phyloP scores from a whole-genome alignment of 2,888 invertebrate species.

The Pseudococcus longispinus region DNA sequence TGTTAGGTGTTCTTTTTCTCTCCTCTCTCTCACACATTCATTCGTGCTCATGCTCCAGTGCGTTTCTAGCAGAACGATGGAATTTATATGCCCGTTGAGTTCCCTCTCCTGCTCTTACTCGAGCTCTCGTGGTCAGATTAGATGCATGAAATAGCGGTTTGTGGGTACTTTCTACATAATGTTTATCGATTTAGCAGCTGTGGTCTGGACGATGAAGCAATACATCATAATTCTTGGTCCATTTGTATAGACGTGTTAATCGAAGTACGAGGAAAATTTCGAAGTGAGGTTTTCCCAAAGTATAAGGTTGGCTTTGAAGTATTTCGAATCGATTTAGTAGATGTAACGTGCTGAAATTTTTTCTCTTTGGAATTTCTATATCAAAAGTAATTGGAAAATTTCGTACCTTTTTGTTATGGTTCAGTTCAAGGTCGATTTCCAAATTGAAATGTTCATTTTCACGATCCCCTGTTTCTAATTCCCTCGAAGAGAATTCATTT shows the following conservation, averaged over 20 bases:
- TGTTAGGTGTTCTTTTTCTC: not conserved
- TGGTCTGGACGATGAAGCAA: not conserved
- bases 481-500: no score
- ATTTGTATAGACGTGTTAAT: not conserved
- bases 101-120: not conserved
- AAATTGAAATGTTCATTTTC: no score
- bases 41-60: not conserved
- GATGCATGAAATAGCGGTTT: constrained; percentile 4
- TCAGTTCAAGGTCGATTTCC: no score
- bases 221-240: not conserved
- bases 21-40: not conserved
- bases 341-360: not conserved
- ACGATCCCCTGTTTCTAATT: no score
- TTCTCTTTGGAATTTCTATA: not conserved
- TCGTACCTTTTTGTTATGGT: no score
- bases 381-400: not conserved
- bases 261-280: not conserved
- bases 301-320: not conserved
- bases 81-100: constrained; percentile 12
- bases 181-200: not conserved
- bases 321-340: not conserved
- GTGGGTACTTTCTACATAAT: constrained; percentile 24
- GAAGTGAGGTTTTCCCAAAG: not conserved
- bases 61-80: not conserved
- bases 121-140: not conserved